Percentiles rank a stretch among this genome's conserved stretches.
Evolutionary conservation across 2,113 vertebrate genomes (phyloP).

Genomic region (Lanius ludovicianus): DNA sequence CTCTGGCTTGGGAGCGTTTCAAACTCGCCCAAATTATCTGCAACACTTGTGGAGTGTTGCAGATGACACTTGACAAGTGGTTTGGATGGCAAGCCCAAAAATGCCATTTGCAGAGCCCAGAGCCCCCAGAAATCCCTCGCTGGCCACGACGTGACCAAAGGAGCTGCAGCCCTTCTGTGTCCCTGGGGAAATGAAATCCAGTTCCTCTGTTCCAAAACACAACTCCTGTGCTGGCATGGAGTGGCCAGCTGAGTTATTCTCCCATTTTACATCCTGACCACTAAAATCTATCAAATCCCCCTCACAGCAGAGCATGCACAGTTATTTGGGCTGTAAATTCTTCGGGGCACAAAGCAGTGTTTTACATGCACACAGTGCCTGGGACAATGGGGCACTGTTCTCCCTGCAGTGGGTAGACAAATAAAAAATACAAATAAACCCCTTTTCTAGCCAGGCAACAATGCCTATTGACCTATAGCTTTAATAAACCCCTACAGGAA

Average conservation of each 20-base stretch:
- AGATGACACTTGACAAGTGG: neutral
- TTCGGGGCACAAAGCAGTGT: neutral
- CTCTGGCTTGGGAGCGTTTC: neutral
- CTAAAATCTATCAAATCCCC: neutral
- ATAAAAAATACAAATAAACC: neutral
- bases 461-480: neutral
- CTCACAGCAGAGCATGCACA: fast-evolving
- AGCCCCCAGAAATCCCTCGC: neutral
- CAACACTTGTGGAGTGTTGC: neutral
- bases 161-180: neutral
- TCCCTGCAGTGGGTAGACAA: neutral
- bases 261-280: neutral
- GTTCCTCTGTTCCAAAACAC: neutral
- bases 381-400: neutral
- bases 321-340: neutral
- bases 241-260: neutral
- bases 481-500: neutral
- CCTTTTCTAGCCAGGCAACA: neutral
- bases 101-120: neutral
- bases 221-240: neutral
- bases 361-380: neutral
- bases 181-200: neutral
- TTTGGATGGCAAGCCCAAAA: neutral
- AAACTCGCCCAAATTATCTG: neutral
- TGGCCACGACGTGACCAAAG: neutral